Conservation (phyloP, 1,140 invertebrate species). For the Monochamus saltuarius region DNA sequence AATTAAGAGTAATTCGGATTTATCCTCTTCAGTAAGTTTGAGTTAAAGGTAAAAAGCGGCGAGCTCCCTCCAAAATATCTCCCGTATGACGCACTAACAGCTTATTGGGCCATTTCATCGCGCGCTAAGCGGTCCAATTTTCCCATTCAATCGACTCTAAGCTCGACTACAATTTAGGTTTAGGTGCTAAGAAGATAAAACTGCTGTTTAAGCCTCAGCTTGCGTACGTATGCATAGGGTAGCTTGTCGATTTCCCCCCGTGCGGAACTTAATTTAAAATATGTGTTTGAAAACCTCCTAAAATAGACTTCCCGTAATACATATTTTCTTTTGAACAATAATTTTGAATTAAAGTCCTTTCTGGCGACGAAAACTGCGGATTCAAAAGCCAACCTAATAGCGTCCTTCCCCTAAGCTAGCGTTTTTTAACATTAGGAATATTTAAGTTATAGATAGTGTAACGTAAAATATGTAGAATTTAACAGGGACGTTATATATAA, state of each 20-base stretch:
- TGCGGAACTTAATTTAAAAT: constrained; percentile 27
- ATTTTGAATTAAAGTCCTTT: no score
- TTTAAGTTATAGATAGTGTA: no score
- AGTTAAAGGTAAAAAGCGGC: constrained; percentile 9
- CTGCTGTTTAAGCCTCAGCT: constrained; percentile 30
- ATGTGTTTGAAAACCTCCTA: constrained; percentile 4
- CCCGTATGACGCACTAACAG: constrained; percentile 31
- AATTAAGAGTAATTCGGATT: neutral
- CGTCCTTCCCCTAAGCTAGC: no score
- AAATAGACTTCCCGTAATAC: no score
- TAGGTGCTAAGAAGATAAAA: constrained; percentile 35
- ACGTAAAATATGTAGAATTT: no score
- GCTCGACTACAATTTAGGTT: constrained; percentile 35
- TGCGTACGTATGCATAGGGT: constrained; percentile 24
- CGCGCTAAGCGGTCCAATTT: constrained; percentile 35
- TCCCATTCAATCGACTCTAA: constrained; percentile 40
- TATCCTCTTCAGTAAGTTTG: constrained; percentile 7
- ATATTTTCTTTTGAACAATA: no score
- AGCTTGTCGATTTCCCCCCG: neutral
- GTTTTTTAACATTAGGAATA: no score
- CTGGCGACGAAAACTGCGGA: no score
- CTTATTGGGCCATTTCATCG: constrained; percentile 35
- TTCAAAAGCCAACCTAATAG: no score
- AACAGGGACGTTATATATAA: no score
- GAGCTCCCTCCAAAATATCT: constrained; percentile 7